Percentiles rank a stretch among this genome's conserved stretches.
These are phyloP conservation scores for Watsonalla binaria DNA, from an alignment of 2,888 invertebrate genomes.

Conservation along the genomic window DNA sequence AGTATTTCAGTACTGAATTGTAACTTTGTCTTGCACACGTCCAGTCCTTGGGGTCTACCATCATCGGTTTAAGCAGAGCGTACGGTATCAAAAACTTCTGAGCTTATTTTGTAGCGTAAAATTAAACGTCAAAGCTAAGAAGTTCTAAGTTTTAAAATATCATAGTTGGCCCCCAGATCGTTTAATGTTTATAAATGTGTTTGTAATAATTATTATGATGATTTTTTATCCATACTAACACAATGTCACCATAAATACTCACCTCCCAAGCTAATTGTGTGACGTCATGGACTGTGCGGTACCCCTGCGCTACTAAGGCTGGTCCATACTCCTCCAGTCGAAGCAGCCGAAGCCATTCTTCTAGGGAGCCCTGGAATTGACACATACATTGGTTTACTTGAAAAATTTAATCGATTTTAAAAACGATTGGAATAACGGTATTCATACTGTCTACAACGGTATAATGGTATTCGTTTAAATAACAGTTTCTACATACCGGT, in stretches of 20 bases:
- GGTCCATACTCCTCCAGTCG: conserved; percentile 95
- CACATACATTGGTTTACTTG: background rate
- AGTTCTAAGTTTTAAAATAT: no score
- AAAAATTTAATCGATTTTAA: background rate
- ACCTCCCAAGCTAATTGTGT: conserved; percentile 97
- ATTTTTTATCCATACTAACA: background rate
- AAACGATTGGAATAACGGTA: conserved; percentile 7
- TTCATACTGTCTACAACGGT: background rate
- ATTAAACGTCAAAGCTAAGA: no score
- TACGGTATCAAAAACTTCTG: no score
- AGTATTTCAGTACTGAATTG: no score
- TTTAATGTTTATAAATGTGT: background rate
- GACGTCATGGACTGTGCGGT: conserved; percentile 95
- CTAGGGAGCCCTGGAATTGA: conserved; percentile 87
- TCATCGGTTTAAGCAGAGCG: no score
- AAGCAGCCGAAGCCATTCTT: conserved; percentile 95
- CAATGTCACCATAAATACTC: conserved; percentile 6
- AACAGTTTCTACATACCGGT: conserved; percentile 81
- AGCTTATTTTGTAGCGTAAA: no score
- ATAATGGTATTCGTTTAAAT: background rate
- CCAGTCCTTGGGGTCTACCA: no score
- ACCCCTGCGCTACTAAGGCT: conserved; percentile 94
- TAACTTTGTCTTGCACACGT: no score
- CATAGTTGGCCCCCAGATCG: no score
- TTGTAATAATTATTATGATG: background rate